Base-by-base conservation (phyloP, 2,797 vertebrate genomes). In the Tenualosa ilisha region DNA sequence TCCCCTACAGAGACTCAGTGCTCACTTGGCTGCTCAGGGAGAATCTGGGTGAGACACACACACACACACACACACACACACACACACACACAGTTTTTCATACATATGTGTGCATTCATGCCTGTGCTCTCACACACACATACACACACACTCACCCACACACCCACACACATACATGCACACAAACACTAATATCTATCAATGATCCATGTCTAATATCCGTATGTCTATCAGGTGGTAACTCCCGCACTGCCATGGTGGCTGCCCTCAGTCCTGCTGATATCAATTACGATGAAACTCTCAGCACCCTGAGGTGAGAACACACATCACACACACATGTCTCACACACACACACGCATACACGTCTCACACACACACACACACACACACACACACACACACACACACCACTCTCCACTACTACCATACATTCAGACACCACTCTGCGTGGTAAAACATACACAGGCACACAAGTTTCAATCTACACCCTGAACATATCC, bases 161-260 rank as follows among this genome's bases (percentile, higher is more conserved):
- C 72, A 40, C 65, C 5, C 12, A 17, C 72, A 40, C 17, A 40
- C 15, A 59, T 17, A 61, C 56, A 61, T 1, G 22, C 56, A 22
- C 20, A 61, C 56, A 61, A n/a, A 61, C 65, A 17, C 13, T 72
- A 37, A 37, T 37, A 8, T 49, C 46, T 8, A 49, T 49, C 46
- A 0, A 49, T 49, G 46, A 5, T 49, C 46, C 46, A 9, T 24
- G 6, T 86, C 43, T 37, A 51, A 51, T 51, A 9, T 51, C 50
- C 50, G 6, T 43, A 61, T 11, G 40, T 83, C 86, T 84, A 86
- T 87, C 84, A 99, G 98, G 98, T 0, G 98, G 98, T 85, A 99
- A 99, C 92, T 99, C 98, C 13, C 96, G 98, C 72, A 99, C 98
- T 0, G 98, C 98, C 5, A 99, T 99, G 98, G 97, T 99, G 0